Evolutionary conservation across 2,797 vertebrate species (phyloP).

Genomic region (Crax fasciolata): DNA sequence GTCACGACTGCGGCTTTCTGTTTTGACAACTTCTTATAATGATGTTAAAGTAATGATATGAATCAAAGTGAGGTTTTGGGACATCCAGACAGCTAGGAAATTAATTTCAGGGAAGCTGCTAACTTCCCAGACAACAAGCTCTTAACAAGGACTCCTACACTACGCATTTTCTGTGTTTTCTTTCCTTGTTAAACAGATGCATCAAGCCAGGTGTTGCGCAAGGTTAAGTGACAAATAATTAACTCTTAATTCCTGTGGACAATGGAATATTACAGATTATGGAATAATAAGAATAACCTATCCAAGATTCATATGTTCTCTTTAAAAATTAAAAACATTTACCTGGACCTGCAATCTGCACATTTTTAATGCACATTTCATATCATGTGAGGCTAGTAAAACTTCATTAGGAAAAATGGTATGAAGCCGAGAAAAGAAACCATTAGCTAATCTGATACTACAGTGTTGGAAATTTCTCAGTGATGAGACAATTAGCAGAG

Average conservation of each 20-base stretch:
- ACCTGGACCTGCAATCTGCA: background rate
- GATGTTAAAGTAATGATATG: background rate
- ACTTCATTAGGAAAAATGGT: background rate
- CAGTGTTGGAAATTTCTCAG: background rate
- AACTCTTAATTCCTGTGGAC: background rate
- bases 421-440: background rate
- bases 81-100: background rate
- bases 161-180: background rate
- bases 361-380: background rate
- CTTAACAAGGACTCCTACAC: background rate
- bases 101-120: background rate
- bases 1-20: background rate
- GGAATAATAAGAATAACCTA: background rate
- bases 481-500: background rate
- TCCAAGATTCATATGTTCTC: background rate
- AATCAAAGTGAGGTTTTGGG: background rate
- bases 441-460: conserved; percentile 9
- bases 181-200: background rate
- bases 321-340: background rate
- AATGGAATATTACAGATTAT: background rate
- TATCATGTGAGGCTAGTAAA: background rate
- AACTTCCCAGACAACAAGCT: background rate
- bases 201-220: background rate
- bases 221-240: background rate
- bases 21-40: background rate